Percentiles rank a stretch among this genome's conserved stretches.
Evolutionary conservation across 1,140 invertebrate genomes (phyloP).

Genomic region (Chrysopa pallens): DNA sequence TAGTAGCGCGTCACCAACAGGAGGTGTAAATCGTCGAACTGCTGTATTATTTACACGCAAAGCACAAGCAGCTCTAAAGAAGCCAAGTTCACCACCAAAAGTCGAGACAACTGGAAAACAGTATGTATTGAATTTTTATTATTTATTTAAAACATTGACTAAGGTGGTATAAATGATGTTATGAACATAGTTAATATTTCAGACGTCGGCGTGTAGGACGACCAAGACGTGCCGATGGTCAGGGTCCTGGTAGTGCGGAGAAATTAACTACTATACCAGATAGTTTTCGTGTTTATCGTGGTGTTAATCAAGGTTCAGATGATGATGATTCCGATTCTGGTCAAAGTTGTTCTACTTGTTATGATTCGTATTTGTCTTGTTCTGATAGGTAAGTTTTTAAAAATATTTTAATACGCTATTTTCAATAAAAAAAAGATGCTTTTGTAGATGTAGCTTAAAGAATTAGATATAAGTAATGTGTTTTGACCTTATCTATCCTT

Average conservation of each 20-base stretch:
- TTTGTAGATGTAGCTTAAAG: too few relatives aligned
- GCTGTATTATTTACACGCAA: slow-evolving; percentile 71
- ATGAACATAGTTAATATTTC: background rate
- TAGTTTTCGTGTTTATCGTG: slow-evolving; percentile 17
- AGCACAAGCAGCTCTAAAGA: slow-evolving; percentile 31
- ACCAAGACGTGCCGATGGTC: slow-evolving; percentile 4
- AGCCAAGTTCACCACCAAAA: slow-evolving; percentile 21
- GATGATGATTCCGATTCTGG: slow-evolving; percentile 20
- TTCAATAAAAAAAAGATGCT: too few relatives aligned
- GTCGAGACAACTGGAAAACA: slow-evolving; percentile 25
- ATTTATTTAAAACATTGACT: too few relatives aligned
- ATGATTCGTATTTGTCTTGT: slow-evolving; percentile 14
- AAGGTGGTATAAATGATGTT: too few relatives aligned
- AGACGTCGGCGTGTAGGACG: slow-evolving; percentile 12
- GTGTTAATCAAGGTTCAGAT: slow-evolving; percentile 15
- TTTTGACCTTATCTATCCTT: too few relatives aligned
- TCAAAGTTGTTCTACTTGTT: slow-evolving; percentile 20
- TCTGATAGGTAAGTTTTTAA: background rate
- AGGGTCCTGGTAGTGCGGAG: slow-evolving; percentile 2
- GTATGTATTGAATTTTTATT: background rate
- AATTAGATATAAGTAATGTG: too few relatives aligned
- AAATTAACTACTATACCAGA: slow-evolving; percentile 13
- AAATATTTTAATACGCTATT: too few relatives aligned
- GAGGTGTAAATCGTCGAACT: slow-evolving; percentile 62
- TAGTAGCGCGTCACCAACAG: slow-evolving; percentile 21